phyloP scores from a whole-genome alignment of 2,888 invertebrate species.

The Smittia sp. region DNA sequence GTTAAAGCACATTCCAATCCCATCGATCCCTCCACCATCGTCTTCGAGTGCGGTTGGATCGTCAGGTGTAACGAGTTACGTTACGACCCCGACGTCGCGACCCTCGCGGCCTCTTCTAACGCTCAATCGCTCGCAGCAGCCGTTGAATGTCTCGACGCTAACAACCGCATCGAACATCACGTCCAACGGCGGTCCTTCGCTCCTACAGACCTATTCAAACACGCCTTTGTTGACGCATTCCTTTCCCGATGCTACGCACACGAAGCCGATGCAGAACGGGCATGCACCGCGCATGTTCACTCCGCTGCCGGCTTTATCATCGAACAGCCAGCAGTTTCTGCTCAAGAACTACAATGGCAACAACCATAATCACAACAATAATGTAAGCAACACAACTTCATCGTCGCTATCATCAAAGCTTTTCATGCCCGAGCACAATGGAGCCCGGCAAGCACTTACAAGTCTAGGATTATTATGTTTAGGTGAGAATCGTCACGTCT shows the following conservation, averaged over 20 bases:
- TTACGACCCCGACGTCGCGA: slow-evolving; percentile 44
- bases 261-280: slow-evolving; percentile 44
- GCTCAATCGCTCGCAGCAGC: slow-evolving; percentile 55
- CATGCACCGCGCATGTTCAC: slow-evolving; percentile 53
- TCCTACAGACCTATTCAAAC: slow-evolving; percentile 55
- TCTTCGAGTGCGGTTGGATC: slow-evolving; percentile 49
- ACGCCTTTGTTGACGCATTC: slow-evolving; percentile 60
- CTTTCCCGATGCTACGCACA: slow-evolving; percentile 58
- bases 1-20: slow-evolving; percentile 46
- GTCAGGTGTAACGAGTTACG: slow-evolving; percentile 45
- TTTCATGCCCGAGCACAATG: slow-evolving; percentile 52
- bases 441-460: slow-evolving; percentile 75
- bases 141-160: slow-evolving; percentile 66
- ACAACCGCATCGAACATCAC: slow-evolving; percentile 45
- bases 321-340: slow-evolving; percentile 45
- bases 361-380: slow-evolving; percentile 45
- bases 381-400: slow-evolving; percentile 45
- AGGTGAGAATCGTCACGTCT: slow-evolving; percentile 46
- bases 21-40: slow-evolving; percentile 44
- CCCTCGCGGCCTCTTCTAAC: slow-evolving; percentile 44
- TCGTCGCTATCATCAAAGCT: slow-evolving; percentile 19
- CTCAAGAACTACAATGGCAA: slow-evolving; percentile 45
- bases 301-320: slow-evolving; percentile 47
- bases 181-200: slow-evolving; percentile 47
- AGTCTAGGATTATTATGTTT: slow-evolving; percentile 82